Percentiles rank a stretch among this genome's conserved stretches.
These are phyloP conservation scores for Grapholita molesta DNA, from an alignment of 1,140 invertebrate species.

Conservation along the genomic window DNA sequence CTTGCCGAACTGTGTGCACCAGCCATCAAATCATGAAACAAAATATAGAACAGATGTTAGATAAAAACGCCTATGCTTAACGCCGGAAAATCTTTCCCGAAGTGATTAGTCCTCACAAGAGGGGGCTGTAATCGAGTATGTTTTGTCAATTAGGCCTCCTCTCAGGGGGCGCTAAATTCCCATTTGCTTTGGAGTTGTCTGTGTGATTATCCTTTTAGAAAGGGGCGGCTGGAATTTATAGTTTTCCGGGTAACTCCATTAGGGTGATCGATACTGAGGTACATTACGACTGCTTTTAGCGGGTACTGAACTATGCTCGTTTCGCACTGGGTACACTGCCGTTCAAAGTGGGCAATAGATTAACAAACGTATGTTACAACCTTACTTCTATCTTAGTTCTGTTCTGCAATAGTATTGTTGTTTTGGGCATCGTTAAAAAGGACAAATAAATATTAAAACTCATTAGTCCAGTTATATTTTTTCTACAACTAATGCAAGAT, in stretches of 20 bases:
- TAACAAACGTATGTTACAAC: background rate
- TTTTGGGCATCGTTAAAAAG: no score
- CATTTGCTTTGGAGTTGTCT: conserved; percentile 52
- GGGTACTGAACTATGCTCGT: conserved; percentile 13
- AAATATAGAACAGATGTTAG: no score
- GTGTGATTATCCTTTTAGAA: conserved; percentile 58
- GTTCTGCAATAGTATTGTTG: no score
- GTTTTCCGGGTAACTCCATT: conserved; percentile 52
- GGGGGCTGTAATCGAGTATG: conserved; percentile 39
- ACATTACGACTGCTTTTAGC: conserved; percentile 12
- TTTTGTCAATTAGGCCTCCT: conserved; percentile 54
- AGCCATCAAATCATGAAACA: no score
- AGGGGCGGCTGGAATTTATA: conserved; percentile 50
- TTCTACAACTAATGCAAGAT: background rate
- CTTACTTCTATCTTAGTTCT: no score
- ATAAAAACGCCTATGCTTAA: background rate
- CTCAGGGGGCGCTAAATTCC: conserved; percentile 52
- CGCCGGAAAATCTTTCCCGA: background rate
- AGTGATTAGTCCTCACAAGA: conserved; percentile 17
- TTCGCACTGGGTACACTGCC: background rate
- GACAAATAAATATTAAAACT: no score
- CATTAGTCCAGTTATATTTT: background rate
- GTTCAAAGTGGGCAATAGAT: background rate
- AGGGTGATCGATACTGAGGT: conserved; percentile 31
- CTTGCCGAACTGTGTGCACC: no score